phyloP scores from a whole-genome alignment of 2,888 invertebrate genomes.

The Torymus tubicola region DNA sequence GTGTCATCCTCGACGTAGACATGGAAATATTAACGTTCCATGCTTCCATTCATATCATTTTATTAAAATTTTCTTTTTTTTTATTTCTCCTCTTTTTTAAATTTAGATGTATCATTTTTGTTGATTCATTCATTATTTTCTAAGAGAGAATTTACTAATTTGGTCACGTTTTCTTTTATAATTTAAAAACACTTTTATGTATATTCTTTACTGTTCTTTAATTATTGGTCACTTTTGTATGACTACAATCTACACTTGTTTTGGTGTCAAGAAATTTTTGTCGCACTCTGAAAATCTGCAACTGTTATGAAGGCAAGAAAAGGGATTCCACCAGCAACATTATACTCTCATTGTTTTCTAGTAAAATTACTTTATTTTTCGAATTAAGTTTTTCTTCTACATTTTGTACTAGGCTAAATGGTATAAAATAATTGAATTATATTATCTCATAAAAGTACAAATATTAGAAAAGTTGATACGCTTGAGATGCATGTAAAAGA shows the following conservation, averaged over 20 bases:
- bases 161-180: not conserved
- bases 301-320: too few species aligned
- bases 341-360: constrained; percentile 22
- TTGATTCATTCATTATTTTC: not conserved
- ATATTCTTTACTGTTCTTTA: not conserved
- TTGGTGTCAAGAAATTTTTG: too few species aligned
- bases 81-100: not conserved
- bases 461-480: constrained; percentile 42
- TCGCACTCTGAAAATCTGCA: too few species aligned
- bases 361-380: constrained; percentile 63
- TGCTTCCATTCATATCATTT: not conserved
- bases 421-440: constrained; percentile 64
- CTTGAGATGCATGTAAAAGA: constrained; percentile 45
- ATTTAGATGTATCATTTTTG: not conserved
- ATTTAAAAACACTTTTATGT: not conserved
- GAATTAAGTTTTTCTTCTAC: constrained; percentile 63
- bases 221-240: not conserved
- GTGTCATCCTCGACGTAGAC: not conserved
- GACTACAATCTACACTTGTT: too few species aligned
- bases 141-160: not conserved
- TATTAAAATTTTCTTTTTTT: too few species aligned
- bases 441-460: constrained; percentile 64
- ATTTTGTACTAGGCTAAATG: constrained; percentile 66
- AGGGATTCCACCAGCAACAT: not conserved
- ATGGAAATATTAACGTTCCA: not conserved